Percentiles rank a stretch among this genome's conserved stretches.
Conservation (phyloP, 1,140 invertebrate species). For the Monomorium pharaonis region DNA sequence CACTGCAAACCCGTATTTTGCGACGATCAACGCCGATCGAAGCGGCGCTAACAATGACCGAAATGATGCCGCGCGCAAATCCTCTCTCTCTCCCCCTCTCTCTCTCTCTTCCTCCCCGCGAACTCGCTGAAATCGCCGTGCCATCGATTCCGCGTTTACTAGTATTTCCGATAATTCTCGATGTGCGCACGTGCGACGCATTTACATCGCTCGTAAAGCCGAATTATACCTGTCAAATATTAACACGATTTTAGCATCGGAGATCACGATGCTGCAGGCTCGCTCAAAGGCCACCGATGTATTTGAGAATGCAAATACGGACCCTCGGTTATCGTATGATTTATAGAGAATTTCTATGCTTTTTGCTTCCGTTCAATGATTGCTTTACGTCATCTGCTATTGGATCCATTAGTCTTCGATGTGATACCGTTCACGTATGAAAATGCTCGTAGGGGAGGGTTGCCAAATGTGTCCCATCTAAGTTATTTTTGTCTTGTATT, state of each 20-base stretch:
- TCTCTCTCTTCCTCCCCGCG: neutral
- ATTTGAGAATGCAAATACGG: conserved; percentile 62
- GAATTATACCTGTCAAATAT: conserved; percentile 78
- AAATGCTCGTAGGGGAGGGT: neutral
- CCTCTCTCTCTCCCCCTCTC: neutral
- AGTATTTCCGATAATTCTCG: conserved; percentile 76
- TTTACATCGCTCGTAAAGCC: conserved; percentile 74
- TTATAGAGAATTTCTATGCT: neutral
- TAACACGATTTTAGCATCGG: conserved; percentile 61
- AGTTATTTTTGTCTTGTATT: too few relatives aligned
- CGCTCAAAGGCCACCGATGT: conserved; percentile 20
- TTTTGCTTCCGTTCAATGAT: neutral
- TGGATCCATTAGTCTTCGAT: neutral
- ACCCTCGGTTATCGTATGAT: conserved; percentile 32
- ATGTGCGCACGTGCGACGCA: conserved; percentile 72
- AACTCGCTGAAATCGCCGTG: conserved; percentile 22
- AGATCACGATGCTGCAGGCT: conserved; percentile 39
- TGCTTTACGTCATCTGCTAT: neutral
- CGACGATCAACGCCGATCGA: conserved; percentile 55
- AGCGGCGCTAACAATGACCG: conserved; percentile 62
- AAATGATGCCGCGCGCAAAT: conserved; percentile 65
- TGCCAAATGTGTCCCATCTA: too few relatives aligned
- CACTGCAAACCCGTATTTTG: conserved; percentile 40
- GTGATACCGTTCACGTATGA: neutral
- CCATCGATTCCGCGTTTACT: conserved; percentile 74